Evolutionary conservation across 2,797 vertebrate genomes (phyloP).

Genomic region (Zenarchopterus dispar): DNA sequence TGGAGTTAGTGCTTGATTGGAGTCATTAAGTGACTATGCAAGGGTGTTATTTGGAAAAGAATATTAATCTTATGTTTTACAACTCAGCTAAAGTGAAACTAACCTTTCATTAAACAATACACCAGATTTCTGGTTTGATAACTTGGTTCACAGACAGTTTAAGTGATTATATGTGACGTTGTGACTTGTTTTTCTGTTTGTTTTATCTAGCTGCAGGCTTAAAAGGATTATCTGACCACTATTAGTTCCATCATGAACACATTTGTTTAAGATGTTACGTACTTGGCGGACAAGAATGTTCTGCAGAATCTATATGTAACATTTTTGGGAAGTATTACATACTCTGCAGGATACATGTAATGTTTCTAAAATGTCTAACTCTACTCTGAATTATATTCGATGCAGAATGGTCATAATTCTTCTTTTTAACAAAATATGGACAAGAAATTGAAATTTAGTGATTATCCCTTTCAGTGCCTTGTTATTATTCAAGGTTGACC

Average conservation of each 20-base stretch:
- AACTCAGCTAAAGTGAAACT: too few species aligned
- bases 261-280: too few species aligned
- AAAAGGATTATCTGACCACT: background rate
- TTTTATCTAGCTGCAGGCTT: background rate
- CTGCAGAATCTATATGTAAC: too few species aligned
- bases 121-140: too few species aligned
- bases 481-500: background rate
- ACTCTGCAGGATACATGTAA: too few species aligned
- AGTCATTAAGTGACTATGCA: slow-evolving; percentile 52
- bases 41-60: slow-evolving; percentile 29
- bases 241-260: too few species aligned
- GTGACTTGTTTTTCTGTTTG: slow-evolving; percentile 26
- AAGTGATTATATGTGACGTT: slow-evolving; percentile 17
- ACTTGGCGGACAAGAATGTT: too few species aligned
- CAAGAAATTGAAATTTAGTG: slow-evolving; percentile 10
- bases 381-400: too few species aligned
- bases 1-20: slow-evolving; percentile 25
- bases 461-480: slow-evolving; percentile 8
- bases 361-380: too few species aligned
- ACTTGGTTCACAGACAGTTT: slow-evolving; percentile 18
- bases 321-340: too few species aligned
- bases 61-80: slow-evolving; percentile 44
- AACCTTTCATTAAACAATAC: too few species aligned
- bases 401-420: too few species aligned
- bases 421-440: slow-evolving; percentile 3